A percentile compares a stretch with the other conserved stretches of the same genome.
phyloP scores from a whole-genome alignment of 2,888 invertebrate genomes.

The Eristalis intricaria region DNA sequence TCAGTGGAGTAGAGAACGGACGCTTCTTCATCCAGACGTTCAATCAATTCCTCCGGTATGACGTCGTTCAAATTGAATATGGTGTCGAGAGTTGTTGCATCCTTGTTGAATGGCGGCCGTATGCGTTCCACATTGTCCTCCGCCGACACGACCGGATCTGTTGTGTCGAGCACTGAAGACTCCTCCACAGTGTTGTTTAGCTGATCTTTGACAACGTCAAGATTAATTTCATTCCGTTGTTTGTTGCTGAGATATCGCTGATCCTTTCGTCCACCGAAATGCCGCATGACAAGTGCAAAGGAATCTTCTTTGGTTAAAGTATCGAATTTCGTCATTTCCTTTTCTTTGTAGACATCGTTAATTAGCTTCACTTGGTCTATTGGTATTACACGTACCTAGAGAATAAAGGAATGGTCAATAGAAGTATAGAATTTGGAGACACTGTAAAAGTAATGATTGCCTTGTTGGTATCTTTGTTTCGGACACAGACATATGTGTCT shows the following conservation, averaged over 20 bases:
- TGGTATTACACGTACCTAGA: slow-evolving; percentile 76
- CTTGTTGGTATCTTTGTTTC: slow-evolving; percentile 77
- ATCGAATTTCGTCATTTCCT: slow-evolving; percentile 56
- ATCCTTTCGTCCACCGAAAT: slow-evolving; percentile 78
- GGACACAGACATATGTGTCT: slow-evolving; percentile 78
- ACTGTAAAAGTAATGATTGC: slow-evolving; percentile 56
- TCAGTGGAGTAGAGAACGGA: slow-evolving; percentile 74
- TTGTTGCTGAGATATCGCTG: slow-evolving; percentile 74
- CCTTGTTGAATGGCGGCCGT: slow-evolving; percentile 76
- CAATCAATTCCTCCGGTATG: slow-evolving; percentile 76
- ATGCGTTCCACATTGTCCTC: slow-evolving; percentile 74
- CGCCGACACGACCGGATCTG: slow-evolving; percentile 67
- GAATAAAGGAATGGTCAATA: background rate
- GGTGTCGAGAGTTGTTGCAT: slow-evolving; percentile 75
- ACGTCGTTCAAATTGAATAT: slow-evolving; percentile 77
- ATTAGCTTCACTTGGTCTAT: slow-evolving; percentile 76
- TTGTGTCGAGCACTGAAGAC: slow-evolving; percentile 50
- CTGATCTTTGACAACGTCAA: slow-evolving; percentile 77
- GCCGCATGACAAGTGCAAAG: slow-evolving; percentile 75
- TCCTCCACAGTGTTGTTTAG: slow-evolving; percentile 76
- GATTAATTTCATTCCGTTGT: slow-evolving; percentile 77
- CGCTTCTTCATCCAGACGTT: slow-evolving; percentile 78
- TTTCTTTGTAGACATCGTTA: slow-evolving; percentile 76
- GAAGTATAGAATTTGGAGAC: background rate
- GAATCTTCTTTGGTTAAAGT: slow-evolving; percentile 74